Evolutionary conservation across 2,888 invertebrate species (phyloP), one percentile per base, ranked within the genome.

Genomic region (Drosophila quasianomalipes): DNA sequence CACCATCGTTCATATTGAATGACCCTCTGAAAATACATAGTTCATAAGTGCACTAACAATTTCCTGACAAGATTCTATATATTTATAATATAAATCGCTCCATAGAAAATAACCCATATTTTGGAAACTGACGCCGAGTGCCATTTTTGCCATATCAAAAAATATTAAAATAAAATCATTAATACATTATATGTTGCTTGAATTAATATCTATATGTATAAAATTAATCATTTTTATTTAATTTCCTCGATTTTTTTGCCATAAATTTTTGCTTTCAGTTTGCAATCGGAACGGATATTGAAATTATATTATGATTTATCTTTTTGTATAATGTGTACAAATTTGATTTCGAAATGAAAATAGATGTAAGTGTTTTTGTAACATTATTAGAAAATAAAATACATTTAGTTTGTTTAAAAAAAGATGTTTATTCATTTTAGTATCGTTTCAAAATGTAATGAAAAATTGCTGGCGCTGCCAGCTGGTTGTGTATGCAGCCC

Each of bases 1-100:
- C 37, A 16, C 74, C 70, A 71, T 89, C 91, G 85, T 91, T 91
- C 91, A 91, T 91, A 91, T 91, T 91, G 91, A 91, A 91, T 91
- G 91, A 79, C 79, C 79, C 65, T 68, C 61, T 44, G 22, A 62
- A 68, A 58, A 72, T 64, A 74, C 30, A 61, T 69, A 73, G 71
- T 58, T 58, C 37, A 41, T 74, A 74, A 81, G 71, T 49, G 28
- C 64, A 66, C 52, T 35, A 58, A 58, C 41, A 26, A 26, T 47
- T 47, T 26, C 26, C 47, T 47, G 26, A 47, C 47, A 47, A 26
- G 16, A 47, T 19, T 22, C 14, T 47, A 47, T 47, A 22, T 47
- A 47, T 16, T 16, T 47, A 22, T 47, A 22, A 22, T 47, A 47
- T 47, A 16, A 22, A 14, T 58, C 47, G 70, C 35, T 59, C 47